Conservation (phyloP, 37 sponge, comb jelly and placozoan genomes). For the Geodia barretti region DNA sequence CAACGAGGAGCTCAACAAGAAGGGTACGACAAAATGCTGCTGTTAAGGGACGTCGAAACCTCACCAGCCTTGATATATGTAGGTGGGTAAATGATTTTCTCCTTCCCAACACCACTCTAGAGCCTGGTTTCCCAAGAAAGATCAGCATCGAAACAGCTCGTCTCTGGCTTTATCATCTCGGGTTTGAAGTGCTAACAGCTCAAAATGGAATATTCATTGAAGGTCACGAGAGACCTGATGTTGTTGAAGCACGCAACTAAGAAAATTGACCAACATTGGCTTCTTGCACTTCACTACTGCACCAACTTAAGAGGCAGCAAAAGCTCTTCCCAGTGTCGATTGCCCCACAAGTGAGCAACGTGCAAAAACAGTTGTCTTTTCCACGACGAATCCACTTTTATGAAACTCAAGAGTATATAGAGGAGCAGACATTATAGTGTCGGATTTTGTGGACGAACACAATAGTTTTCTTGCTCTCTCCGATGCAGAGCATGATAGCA, state of each 20-base stretch:
- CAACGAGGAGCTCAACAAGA: constrained; percentile 32
- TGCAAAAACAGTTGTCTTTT: constrained; percentile 34
- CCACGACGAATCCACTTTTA: constrained; percentile 53
- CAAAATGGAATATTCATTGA: constrained; percentile 49
- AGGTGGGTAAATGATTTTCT: constrained; percentile 57
- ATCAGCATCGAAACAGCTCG: constrained; percentile 43
- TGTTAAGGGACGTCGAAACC: constrained; percentile 36
- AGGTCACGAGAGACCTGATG: constrained; percentile 42
- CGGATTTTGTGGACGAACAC: constrained; percentile 32
- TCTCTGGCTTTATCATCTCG: constrained; percentile 57
- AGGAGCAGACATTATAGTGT: constrained; percentile 50
- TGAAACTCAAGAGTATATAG: constrained; percentile 29
- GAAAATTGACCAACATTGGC: constrained; percentile 40
- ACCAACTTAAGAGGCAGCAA: constrained; percentile 32
- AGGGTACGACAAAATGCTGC: constrained; percentile 33
- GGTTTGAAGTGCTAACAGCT: constrained; percentile 30
- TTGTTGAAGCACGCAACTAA: constrained; percentile 9
- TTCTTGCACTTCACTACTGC: constrained; percentile 15
- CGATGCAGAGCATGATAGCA: constrained; percentile 20
- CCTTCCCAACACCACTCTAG: constrained; percentile 24
- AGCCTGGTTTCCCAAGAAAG: constrained; percentile 49
- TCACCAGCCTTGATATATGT: constrained; percentile 34
- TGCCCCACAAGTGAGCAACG: neutral
- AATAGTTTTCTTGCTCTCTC: constrained; percentile 39
- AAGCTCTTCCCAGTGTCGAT: constrained; percentile 9